Evolutionary conservation across 30 jellyfish, hydroid and myxozoan species (phyloP).

Genomic region (Aurelia coerulea): DNA sequence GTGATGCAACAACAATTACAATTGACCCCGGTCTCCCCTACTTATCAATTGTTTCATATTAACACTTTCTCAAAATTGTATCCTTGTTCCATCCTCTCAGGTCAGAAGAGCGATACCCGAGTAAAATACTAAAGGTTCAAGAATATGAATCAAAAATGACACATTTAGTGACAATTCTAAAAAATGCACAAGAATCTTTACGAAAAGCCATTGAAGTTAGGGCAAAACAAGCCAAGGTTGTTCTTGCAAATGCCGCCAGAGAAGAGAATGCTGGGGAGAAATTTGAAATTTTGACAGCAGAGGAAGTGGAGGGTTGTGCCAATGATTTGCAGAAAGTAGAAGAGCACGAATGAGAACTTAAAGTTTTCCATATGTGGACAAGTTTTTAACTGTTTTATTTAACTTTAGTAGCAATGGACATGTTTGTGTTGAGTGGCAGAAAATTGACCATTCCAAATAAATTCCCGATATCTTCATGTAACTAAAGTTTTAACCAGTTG

Average conservation of each 20-base stretch:
- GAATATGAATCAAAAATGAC: not conserved
- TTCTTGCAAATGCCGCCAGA: not conserved
- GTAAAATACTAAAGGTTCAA: not conserved
- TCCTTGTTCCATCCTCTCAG: not conserved
- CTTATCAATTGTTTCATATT: not conserved
- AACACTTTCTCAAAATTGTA: not conserved
- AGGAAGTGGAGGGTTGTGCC: not conserved
- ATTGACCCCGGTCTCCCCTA: not conserved
- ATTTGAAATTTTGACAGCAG: slow-evolving; percentile 5
- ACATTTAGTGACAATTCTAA: not conserved
- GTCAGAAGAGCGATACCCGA: slow-evolving; percentile 2
- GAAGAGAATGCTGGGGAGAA: not conserved
- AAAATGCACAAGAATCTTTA: not conserved
- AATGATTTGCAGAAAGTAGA: not conserved
- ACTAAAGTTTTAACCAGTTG: too few relatives aligned
- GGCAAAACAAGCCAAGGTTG: slow-evolving; percentile 11
- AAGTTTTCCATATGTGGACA: not conserved
- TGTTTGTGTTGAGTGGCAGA: too few relatives aligned
- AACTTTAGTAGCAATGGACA: too few relatives aligned
- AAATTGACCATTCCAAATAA: too few relatives aligned
- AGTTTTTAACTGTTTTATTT: not conserved
- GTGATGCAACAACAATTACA: too few relatives aligned
- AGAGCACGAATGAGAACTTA: not conserved
- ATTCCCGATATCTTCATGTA: too few relatives aligned
- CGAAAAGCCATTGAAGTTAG: slow-evolving; percentile 5